Evolutionary conservation across 2,797 vertebrate genomes (phyloP).

Genomic region (Chiropotes sagulatus): DNA sequence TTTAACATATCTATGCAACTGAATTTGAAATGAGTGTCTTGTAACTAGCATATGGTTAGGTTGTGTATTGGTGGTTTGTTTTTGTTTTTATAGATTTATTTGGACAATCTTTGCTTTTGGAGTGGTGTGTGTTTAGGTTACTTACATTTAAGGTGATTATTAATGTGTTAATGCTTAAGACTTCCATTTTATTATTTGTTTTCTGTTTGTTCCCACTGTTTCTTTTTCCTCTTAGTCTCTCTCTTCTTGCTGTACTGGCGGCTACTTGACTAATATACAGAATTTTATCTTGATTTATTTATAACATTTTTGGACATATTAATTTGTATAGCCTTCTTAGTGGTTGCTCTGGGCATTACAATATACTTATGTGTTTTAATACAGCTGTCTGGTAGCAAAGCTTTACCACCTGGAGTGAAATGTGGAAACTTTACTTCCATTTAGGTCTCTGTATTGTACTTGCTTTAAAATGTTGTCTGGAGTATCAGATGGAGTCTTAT

Average conservation of each 20-base stretch:
- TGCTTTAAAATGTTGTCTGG: not conserved
- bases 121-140: not conserved
- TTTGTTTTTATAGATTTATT: not conserved
- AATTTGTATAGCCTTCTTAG: not conserved
- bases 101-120: not conserved
- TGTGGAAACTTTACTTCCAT: not conserved
- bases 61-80: not conserved
- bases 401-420: not conserved
- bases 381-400: not conserved
- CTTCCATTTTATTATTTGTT: not conserved
- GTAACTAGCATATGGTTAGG: not conserved
- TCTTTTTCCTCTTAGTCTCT: not conserved
- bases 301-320: not conserved
- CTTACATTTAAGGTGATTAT: not conserved
- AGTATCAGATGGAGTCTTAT: not conserved
- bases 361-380: not conserved
- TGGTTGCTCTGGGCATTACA: not conserved
- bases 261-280: not conserved
- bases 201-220: not conserved
- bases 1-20: not conserved
- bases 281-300: not conserved
- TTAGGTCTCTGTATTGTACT: not conserved
- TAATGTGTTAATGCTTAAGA: not conserved
- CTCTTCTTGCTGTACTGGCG: not conserved
- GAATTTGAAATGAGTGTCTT: not conserved